phyloP scores from a whole-genome alignment of 2,797 vertebrate genomes.

The Hapalemur alaotrensis region DNA sequence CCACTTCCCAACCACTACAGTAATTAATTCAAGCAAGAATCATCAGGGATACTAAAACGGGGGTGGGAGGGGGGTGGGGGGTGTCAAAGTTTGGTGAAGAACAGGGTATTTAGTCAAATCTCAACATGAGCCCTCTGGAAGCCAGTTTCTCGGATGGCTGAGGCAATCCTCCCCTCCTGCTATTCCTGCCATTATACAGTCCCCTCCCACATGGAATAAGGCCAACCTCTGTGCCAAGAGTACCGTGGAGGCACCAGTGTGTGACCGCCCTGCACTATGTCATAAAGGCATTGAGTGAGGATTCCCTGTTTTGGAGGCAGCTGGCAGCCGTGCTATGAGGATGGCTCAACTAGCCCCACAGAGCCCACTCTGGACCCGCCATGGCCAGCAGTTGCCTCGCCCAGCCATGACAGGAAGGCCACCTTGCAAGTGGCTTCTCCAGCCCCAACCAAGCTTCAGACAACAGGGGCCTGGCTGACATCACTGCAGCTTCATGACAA shows the following conservation, averaged over 20 bases:
- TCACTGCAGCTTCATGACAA: not conserved
- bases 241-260: not conserved
- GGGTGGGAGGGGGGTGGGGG: fast-evolving
- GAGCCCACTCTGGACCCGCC: not conserved
- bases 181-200: not conserved
- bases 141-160: not conserved
- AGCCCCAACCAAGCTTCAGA: not conserved
- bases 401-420: not conserved
- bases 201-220: not conserved
- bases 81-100: not conserved
- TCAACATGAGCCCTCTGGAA: not conserved
- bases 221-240: not conserved
- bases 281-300: not conserved
- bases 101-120: not conserved
- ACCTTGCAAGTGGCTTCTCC: not conserved
- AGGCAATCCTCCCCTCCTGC: not conserved
- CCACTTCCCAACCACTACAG: not conserved
- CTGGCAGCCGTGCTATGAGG: not conserved
- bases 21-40: not conserved
- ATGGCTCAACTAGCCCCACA: not conserved
- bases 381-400: not conserved
- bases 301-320: not conserved
- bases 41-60: not conserved
- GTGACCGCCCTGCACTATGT: not conserved
- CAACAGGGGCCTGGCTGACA: too few relatives aligned